Percentiles rank a stretch among this genome's conserved stretches.
Conservation (phyloP, 2,888 invertebrate genomes). For the Petrophora chlorosata region DNA sequence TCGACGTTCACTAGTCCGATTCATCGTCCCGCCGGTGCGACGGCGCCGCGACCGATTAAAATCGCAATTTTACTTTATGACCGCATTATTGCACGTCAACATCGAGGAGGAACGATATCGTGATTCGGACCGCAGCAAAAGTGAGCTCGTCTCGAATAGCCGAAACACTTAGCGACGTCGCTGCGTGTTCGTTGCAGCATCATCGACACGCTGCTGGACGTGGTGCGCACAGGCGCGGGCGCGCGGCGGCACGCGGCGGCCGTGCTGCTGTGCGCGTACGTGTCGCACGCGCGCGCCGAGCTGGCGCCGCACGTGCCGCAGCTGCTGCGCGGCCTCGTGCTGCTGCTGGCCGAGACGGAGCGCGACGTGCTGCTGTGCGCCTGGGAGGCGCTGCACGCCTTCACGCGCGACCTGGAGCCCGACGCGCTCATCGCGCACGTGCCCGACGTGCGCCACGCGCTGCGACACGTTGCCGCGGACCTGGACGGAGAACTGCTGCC, state of each 20-base stretch:
- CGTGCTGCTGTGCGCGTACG: slow-evolving; percentile 94
- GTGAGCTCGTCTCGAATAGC: no score
- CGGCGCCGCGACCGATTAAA: no score
- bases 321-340: slow-evolving; percentile 93
- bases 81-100: no score
- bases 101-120: no score
- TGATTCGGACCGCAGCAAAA: no score
- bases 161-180: no score
- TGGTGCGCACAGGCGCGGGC: slow-evolving; percentile 64
- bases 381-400: slow-evolving; percentile 92
- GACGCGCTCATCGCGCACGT: slow-evolving; percentile 94
- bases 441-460: slow-evolving; percentile 94
- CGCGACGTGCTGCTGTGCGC: slow-evolving; percentile 89
- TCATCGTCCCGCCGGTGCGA: no score
- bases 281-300: slow-evolving; percentile 94
- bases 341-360: slow-evolving; percentile 92
- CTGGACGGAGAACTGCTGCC: slow-evolving; percentile 92
- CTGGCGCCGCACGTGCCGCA: slow-evolving; percentile 94
- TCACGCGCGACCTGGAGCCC: slow-evolving; percentile 94
- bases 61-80: no score
- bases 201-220: slow-evolving; percentile 52
- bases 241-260: slow-evolving; percentile 90
- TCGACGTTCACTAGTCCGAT: no score
- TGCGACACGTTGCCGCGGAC: slow-evolving; percentile 95
- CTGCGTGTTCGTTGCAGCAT: no score